These are phyloP conservation scores for Myzus persicae DNA, from an alignment of 1,140 invertebrate genomes.

Conservation along the genomic window DNA sequence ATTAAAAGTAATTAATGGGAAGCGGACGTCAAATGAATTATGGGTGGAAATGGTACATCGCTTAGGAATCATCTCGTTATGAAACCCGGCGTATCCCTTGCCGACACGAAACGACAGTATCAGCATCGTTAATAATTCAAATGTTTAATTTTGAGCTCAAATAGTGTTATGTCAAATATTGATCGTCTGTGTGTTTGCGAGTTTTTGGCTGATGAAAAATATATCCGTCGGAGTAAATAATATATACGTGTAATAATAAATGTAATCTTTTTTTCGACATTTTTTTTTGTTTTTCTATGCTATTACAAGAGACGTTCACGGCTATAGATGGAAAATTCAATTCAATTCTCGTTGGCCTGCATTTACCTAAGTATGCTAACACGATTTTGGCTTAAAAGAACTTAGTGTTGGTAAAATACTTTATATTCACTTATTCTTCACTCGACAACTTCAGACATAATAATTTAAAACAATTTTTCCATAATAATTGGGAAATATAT, in stretches of 20 bases:
- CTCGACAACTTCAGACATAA: background rate
- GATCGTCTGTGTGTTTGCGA: background rate
- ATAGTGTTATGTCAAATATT: background rate
- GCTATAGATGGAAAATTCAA: background rate
- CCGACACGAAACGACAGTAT: background rate
- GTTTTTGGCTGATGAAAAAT: background rate
- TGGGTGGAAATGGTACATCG: background rate
- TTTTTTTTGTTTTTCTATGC: background rate
- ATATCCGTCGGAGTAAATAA: background rate
- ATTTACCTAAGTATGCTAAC: background rate
- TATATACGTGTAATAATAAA: background rate
- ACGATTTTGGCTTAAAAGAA: background rate
- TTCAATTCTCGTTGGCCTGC: background rate
- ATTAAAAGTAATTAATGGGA: conserved; percentile 13
- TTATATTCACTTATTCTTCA: background rate
- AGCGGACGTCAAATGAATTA: conserved; percentile 16
- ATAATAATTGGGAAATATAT: background rate
- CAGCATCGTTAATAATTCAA: conserved; percentile 18
- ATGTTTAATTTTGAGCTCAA: background rate
- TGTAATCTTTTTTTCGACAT: background rate
- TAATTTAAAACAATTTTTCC: background rate
- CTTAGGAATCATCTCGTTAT: background rate
- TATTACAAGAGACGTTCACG: background rate
- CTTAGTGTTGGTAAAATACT: background rate
- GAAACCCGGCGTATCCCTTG: background rate